Conservation (phyloP, 2,113 vertebrate genomes). For the Pelecanus crispus region DNA sequence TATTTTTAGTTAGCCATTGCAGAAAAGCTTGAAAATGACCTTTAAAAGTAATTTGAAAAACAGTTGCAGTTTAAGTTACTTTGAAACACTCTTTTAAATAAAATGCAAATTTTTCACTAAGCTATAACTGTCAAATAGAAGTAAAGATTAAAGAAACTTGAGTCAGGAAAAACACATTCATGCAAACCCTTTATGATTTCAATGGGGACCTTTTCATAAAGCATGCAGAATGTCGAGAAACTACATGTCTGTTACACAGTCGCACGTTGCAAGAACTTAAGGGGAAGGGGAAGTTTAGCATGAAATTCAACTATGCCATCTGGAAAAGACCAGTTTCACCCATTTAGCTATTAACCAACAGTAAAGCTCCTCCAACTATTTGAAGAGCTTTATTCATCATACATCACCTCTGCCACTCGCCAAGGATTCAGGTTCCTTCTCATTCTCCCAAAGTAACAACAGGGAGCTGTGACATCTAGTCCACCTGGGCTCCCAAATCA, state of each 20-base stretch:
- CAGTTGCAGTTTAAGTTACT: constrained; percentile 24
- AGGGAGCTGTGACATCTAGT: neutral
- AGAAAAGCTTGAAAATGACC: constrained; percentile 58
- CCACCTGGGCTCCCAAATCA: neutral
- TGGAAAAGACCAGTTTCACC: neutral
- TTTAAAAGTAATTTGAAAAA: constrained; percentile 63
- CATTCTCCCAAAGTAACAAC: neutral
- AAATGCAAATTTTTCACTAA: constrained; percentile 3
- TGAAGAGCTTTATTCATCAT: neutral
- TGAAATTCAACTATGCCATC: neutral
- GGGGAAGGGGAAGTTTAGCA: neutral
- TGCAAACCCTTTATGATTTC: neutral
- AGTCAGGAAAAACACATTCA: neutral
- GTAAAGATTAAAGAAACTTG: neutral
- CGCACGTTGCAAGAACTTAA: neutral
- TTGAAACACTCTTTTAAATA: constrained; percentile 30
- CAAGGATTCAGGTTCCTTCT: neutral
- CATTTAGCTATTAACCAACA: neutral
- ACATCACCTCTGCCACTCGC: neutral
- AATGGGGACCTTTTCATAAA: neutral
- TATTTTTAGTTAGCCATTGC: constrained; percentile 60
- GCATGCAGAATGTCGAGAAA: neutral
- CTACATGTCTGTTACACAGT: neutral
- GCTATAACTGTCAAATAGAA: neutral
- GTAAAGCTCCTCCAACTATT: neutral